Evolutionary conservation across 2,888 invertebrate species (phyloP), one percentile per base, ranked within the genome.

Genomic region (Clivina fossor): DNA sequence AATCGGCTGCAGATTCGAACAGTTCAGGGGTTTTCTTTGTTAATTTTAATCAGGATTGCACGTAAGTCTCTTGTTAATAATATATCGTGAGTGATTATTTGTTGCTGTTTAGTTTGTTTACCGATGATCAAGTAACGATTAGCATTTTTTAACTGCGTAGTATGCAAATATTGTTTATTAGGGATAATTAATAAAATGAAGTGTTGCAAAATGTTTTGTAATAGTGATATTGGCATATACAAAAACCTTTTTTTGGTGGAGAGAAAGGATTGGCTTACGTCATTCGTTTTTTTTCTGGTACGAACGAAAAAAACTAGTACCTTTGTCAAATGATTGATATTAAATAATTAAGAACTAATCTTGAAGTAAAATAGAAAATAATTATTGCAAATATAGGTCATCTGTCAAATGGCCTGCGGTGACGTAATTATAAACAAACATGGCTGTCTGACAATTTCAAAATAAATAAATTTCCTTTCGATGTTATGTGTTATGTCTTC

Each of bases 1-100:
- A 83, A 77, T 82, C 82, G 71, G 78, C 81, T 71, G 82, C 84
- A 73, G 88, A 88, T 76, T 79, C 86, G 73, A 83, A 86, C 78
- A 85, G 68, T 63, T 62, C 84, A 76, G 90, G 88, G 76, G 87
- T 88, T 76, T 87, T 90, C 76, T 94, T 92, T 77, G 93, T 95
- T 68, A 94, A 93, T 78, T 97, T 97, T 74, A 97, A 97, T 77
- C 96, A 97, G 77, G 96, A 97, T 76, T 89, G 88, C 84, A 90
- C 95, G 96, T 96, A 88, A 91, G 93, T 86, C 61, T 43, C 41
- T 46, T 22, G 9, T 15, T 13, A 35, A 43, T 16, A 28, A 26
- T 37, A 2, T 18, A 28, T 44, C 22, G 30, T 32, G 26, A 19
- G 7, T 35, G 20, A 7, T 9, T 40, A 18, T 18, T 28, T 16